Percentiles rank a stretch among this genome's conserved stretches.
These are phyloP conservation scores for Drosophila serrata DNA, from an alignment of 1,140 invertebrate species.

Conservation along the genomic window DNA sequence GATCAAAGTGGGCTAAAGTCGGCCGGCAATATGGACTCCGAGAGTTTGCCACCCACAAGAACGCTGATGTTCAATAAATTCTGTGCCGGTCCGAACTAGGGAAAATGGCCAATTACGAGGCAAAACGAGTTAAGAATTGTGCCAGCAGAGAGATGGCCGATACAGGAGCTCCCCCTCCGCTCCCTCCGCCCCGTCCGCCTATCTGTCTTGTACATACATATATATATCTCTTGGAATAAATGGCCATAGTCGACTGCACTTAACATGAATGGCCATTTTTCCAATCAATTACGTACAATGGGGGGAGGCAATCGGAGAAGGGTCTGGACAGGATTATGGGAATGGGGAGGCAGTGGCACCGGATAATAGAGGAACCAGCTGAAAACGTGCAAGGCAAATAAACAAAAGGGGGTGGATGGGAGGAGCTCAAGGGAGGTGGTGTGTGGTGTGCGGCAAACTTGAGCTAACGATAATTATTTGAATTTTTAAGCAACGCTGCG, in stretches of 20 bases:
- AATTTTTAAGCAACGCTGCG: slow-evolving; percentile 40
- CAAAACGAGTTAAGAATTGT: slow-evolving; percentile 77
- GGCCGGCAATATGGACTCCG: background rate
- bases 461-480: slow-evolving; percentile 55
- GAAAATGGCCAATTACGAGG: slow-evolving; percentile 80
- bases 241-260: slow-evolving; percentile 60
- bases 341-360: background rate
- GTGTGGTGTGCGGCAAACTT: slow-evolving; percentile 5
- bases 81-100: slow-evolving; percentile 45
- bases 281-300: slow-evolving; percentile 72
- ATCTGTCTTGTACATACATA: background rate
- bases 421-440: background rate
- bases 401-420: slow-evolving; percentile 7
- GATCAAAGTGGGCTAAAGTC: slow-evolving; percentile 49
- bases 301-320: background rate
- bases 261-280: slow-evolving; percentile 78
- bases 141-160: slow-evolving; percentile 42
- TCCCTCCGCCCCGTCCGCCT: background rate
- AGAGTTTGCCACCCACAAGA: slow-evolving; percentile 26
- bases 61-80: slow-evolving; percentile 77
- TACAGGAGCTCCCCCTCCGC: slow-evolving; percentile 1
- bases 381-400: slow-evolving; percentile 22
- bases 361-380: slow-evolving; percentile 16
- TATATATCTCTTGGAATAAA: slow-evolving; percentile 46
- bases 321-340: background rate